phyloP scores from a whole-genome alignment of 2,113 vertebrate species.

The Physeter macrocephalus region DNA sequence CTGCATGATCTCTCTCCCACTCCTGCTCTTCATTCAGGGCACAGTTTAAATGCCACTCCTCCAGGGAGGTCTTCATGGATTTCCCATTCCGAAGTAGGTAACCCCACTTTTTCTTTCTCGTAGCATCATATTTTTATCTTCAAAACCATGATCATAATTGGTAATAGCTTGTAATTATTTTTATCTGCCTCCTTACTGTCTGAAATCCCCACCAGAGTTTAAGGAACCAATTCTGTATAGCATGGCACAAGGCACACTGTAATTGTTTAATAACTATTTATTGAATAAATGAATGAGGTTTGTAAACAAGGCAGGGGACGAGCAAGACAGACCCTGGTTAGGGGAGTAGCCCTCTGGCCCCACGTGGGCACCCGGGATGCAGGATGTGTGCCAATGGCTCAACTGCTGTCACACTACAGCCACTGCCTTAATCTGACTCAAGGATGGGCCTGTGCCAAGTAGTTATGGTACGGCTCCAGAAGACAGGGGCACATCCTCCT shows the following conservation, averaged over 20 bases:
- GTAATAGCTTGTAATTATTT: neutral
- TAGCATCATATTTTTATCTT: neutral
- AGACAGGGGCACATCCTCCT: neutral
- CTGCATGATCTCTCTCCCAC: neutral
- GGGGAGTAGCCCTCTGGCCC: neutral
- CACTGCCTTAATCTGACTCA: neutral
- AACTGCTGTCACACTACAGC: neutral
- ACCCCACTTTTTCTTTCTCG: neutral
- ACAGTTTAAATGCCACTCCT: neutral
- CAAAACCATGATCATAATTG: neutral
- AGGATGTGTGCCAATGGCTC: rapidly evolving
- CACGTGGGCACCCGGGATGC: rapidly evolving
- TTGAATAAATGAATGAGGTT: neutral
- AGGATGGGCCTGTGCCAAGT: neutral
- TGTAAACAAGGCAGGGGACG: neutral
- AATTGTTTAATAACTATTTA: neutral
- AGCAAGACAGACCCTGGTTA: neutral
- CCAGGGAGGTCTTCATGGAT: neutral
- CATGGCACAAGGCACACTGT: neutral
- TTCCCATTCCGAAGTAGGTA: neutral
- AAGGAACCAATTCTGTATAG: neutral
- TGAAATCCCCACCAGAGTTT: neutral
- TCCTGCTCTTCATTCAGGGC: neutral
- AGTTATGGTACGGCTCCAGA: neutral
- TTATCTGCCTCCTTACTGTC: neutral